These are phyloP conservation scores for Benitochromis conjunctus DNA, from an alignment of 2,113 vertebrate genomes.

Conservation along the genomic window DNA sequence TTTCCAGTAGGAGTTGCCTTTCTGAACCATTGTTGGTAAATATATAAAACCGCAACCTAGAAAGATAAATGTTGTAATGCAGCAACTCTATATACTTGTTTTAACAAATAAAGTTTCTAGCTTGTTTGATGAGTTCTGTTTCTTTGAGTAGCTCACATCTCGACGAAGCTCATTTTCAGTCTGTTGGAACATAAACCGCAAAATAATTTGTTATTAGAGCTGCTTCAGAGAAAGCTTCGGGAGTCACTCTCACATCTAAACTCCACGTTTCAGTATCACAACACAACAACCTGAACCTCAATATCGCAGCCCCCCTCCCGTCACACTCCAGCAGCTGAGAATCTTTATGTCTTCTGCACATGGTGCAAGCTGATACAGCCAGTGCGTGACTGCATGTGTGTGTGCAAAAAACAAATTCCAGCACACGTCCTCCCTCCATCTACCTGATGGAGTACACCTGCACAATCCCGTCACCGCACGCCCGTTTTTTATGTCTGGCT, in stretches of 20 bases:
- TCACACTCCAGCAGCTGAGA: slow-evolving; percentile 37
- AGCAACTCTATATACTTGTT: slow-evolving; percentile 76
- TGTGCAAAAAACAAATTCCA: background rate
- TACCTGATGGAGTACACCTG: slow-evolving; percentile 44
- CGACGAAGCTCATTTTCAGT: background rate
- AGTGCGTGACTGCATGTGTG: background rate
- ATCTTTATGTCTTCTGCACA: slow-evolving; percentile 50
- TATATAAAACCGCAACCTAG: slow-evolving; percentile 76
- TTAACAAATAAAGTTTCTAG: slow-evolving; percentile 80
- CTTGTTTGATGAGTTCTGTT: slow-evolving; percentile 74
- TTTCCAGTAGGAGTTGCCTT: slow-evolving; percentile 90
- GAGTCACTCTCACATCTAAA: background rate
- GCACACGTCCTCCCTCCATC: background rate
- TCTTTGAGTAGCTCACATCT: background rate
- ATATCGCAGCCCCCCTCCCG: background rate
- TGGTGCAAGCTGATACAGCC: slow-evolving; percentile 19
- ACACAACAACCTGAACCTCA: background rate
- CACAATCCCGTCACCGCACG: slow-evolving; percentile 1
- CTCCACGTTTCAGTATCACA: background rate
- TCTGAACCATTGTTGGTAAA: slow-evolving; percentile 88
- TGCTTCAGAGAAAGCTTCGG: background rate
- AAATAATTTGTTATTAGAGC: background rate
- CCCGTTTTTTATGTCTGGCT: background rate
- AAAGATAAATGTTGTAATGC: slow-evolving; percentile 77
- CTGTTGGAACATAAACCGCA: background rate